Evolutionary conservation across 2,888 invertebrate species (phyloP), one percentile per base, ranked within the genome.

Genomic region (Lithophane semibrunnea): DNA sequence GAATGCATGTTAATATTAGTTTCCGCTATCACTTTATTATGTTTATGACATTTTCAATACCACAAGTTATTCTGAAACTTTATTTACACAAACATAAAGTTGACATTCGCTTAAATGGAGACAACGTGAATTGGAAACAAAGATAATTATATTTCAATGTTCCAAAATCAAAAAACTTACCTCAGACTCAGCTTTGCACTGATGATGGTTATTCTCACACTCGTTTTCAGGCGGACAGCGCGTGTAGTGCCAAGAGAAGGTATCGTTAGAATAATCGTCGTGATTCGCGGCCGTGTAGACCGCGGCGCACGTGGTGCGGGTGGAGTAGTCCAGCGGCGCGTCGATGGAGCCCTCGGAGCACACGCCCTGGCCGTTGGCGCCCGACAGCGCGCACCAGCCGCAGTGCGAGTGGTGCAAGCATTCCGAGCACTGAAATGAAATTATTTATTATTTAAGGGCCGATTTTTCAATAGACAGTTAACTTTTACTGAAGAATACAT

Each of bases 141-240:
- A 18, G 10, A 56, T 29, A 56, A 56, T n/a, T 56, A n/a, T 54
- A 58, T 24, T 24, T 58, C 13, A 24, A 58, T 58, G 13, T 24
- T 18, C 18, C 29, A 60, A 13, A 16, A 8, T 21, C 21, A 52
- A 18, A 21, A 29, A 65, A 13, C 90, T 86, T 79, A 95, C 96
- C 94, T 99, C 99, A 5, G 99, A 99, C 77, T 98, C 97, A 0
- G 97, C 97, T 92, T 99, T 98, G 93, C 99, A 99, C 77, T 98
- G 98, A 92, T 99, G 99, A 94, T 99, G 99, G 7, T 98, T 97
- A 92, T 99, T 99, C 64, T 97, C 96, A 92, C 99, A 99, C 94
- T 99, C 99, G 92, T 99, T 98, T 95, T 99, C 99, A 0, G 98
- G 98, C 1, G 99, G 99, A 91, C 99, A 99, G 65, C 97, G 97